Evolutionary conservation across 2,113 vertebrate genomes (phyloP).

Genomic region (Triplophysa rosa): DNA sequence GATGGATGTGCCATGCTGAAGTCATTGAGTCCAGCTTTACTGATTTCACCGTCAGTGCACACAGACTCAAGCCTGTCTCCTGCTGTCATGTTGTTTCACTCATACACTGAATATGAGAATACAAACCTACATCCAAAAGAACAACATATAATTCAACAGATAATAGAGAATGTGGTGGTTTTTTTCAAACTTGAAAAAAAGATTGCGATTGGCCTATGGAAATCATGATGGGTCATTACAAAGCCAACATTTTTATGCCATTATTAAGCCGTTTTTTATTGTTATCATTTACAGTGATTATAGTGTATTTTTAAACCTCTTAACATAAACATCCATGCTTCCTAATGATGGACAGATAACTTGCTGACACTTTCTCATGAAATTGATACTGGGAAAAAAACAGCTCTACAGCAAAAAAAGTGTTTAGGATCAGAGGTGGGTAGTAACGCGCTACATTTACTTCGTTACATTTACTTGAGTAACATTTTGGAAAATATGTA

Average conservation of each 20-base stretch:
- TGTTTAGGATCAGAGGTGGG: not conserved
- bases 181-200: not conserved
- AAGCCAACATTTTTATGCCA: no score
- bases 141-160: not conserved
- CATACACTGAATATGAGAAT: not conserved
- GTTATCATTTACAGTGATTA: no score
- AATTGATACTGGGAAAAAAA: not conserved
- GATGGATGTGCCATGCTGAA: slow-evolving; percentile 11
- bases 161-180: no score
- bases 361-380: not conserved
- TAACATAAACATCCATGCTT: not conserved
- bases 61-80: slow-evolving; percentile 18
- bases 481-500: no score
- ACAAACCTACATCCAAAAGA: not conserved
- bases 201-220: not conserved
- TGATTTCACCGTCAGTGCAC: not conserved
- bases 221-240: not conserved
- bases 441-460: no score
- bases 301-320: no score
- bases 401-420: not conserved
- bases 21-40: slow-evolving; percentile 12
- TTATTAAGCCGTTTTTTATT: no score
- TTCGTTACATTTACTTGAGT: no score
- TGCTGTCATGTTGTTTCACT: not conserved
- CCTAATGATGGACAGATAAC: not conserved